Base-by-base conservation (phyloP, 1,140 invertebrate species). In the Drosophila pectinifera region DNA sequence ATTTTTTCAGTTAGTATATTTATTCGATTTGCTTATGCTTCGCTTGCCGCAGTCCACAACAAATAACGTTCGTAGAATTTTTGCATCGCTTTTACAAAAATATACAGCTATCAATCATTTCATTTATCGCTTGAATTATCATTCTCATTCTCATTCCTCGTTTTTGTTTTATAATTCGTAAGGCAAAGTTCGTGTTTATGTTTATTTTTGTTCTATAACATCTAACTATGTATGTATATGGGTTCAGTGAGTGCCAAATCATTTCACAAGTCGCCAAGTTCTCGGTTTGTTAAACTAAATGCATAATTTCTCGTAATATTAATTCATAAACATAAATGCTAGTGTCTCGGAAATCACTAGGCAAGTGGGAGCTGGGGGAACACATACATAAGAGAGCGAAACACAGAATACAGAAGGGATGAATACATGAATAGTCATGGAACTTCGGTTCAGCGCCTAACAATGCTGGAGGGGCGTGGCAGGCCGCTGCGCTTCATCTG, bases 401-500 rank as follows among this genome's bases (percentile, higher is more conserved):
- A 70, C 42, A 63, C 46, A 42, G 28, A 53, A 18, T 38, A 55
- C 48, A 63, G 48, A 53, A 41, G 20, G 14, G 48, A 34, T 38
- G 20, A 20, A 45, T 34, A 38, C 31, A 11, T 53, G 24, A 22
- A 48, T 18, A 18, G 59, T 51, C 51, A 57, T 55, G 61, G 38
- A 62, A 74, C 53, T 24, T 38, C 45, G 38, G 18, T 57, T 36
- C 53, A 91, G 77, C 86, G 81, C 48, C 78, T 78, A 14, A 88
- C 65, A 51, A 78, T 77, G 58, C 79, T 91, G 10, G 84, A 89
- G 4, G 91, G 91, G 22, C 90, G 72, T 4, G 91, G 91, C 48
- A 92, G 70, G 18, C 90, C 91, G 58, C 91, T 92, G 56, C 89
- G 91, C 65, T 86, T 90, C 34, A 91, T 77, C 51, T 81, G 90